phyloP scores from a whole-genome alignment of 2,888 invertebrate genomes.

The Drosophila cognata region DNA sequence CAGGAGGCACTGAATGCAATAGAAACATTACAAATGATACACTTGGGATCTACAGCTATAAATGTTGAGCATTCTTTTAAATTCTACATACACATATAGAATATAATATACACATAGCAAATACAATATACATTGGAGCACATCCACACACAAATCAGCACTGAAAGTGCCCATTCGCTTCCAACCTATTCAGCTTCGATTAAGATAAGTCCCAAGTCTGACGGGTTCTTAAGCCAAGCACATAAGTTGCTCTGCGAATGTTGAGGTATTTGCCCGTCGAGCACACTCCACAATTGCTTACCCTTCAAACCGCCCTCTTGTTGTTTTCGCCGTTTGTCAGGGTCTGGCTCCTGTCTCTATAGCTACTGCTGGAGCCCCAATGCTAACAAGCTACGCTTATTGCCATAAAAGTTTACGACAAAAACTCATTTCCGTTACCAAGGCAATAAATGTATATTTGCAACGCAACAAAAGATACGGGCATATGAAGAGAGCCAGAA shows the following conservation, averaged over 20 bases:
- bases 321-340: constrained; percentile 26
- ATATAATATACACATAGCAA: no score
- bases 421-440: constrained; percentile 79
- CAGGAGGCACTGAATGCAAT: neutral
- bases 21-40: neutral
- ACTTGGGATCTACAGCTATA: neutral
- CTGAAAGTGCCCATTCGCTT: neutral
- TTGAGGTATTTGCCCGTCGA: neutral
- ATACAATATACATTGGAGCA: no score
- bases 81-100: neutral
- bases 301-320: neutral
- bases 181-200: neutral
- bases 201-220: no score
- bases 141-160: neutral
- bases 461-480: constrained; percentile 30
- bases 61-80: neutral
- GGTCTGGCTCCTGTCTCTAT: constrained; percentile 31
- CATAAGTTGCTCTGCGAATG: neutral
- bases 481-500: neutral
- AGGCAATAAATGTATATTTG: constrained; percentile 70
- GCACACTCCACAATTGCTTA: neutral
- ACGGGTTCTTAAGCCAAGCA: neutral
- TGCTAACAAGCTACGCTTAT: constrained; percentile 69
- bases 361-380: constrained; percentile 28
- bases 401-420: constrained; percentile 80